Evolutionary conservation across 1,140 invertebrate species (phyloP).

Genomic region (Tetramorium simillimum): DNA sequence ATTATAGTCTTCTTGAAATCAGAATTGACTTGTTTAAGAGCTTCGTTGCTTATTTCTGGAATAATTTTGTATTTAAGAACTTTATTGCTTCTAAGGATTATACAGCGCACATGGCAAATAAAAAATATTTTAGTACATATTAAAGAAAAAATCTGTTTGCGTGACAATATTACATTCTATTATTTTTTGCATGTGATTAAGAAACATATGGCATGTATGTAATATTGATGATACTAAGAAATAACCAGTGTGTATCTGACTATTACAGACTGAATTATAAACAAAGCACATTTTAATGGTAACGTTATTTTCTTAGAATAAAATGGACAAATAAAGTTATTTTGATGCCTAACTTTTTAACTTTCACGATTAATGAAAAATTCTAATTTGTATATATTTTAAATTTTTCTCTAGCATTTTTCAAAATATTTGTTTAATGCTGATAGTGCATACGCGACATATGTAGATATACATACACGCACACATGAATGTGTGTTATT

Average conservation of each 20-base stretch:
- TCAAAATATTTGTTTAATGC: not conserved
- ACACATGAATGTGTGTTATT: not conserved
- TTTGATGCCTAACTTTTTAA: not conserved
- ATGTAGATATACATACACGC: no score
- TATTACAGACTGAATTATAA: not conserved
- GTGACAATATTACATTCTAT: not conserved
- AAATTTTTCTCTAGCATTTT: not conserved
- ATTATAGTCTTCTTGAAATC: constrained; percentile 46
- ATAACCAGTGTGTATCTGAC: not conserved
- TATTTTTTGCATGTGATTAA: not conserved
- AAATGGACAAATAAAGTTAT: not conserved
- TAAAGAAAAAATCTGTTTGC: not conserved
- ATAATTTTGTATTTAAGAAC: not conserved
- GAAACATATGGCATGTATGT: not conserved
- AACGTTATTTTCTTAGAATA: not conserved
- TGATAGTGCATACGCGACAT: not conserved
- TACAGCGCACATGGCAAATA: not conserved
- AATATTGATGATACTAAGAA: not conserved
- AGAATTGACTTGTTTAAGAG: not conserved
- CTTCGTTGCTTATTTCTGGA: constrained; percentile 5
- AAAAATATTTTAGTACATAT: not conserved
- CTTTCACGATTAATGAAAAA: not conserved
- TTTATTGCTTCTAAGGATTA: not conserved
- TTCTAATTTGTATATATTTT: not conserved
- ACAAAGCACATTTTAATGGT: not conserved